Conservation (phyloP, 1,140 invertebrate species). For the Maniola jurtina region DNA sequence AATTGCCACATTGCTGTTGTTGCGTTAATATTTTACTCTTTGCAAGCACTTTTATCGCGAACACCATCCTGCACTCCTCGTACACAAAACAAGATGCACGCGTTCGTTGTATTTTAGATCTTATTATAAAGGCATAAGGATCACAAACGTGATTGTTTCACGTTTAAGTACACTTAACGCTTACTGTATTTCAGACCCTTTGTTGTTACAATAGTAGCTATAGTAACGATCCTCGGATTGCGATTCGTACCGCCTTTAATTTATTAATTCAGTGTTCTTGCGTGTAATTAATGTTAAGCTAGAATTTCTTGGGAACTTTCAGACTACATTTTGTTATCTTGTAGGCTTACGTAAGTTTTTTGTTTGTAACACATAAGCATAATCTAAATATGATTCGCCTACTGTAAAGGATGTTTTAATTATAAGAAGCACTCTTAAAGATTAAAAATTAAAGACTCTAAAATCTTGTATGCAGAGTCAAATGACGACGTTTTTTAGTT, state of each 20-base stretch:
- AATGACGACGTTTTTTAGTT: no score
- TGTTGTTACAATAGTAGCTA: constrained; percentile 45
- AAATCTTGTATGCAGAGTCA: no score
- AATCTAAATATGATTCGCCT: no score
- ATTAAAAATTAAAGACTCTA: no score
- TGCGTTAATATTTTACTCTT: constrained; percentile 25
- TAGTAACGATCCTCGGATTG: constrained; percentile 36
- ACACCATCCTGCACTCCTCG: not conserved
- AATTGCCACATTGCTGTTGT: constrained; percentile 19
- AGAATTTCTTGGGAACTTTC: not conserved
- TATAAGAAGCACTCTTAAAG: no score
- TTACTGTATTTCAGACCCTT: constrained; percentile 36
- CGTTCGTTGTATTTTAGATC: not conserved
- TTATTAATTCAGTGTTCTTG: constrained; percentile 18
- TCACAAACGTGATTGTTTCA: constrained; percentile 1
- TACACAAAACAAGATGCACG: constrained; percentile 10
- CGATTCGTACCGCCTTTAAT: constrained; percentile 32
- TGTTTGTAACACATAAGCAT: no score
- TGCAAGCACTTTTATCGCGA: constrained; percentile 20
- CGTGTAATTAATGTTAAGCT: not conserved
- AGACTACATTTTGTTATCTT: not conserved
- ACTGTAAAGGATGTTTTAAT: no score
- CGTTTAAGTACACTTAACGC: not conserved
- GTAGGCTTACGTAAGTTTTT: not conserved
- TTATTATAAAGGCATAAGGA: not conserved